Evolutionary conservation across 2,797 vertebrate genomes (phyloP).

Genomic region (Ctenopoma kingsleyae): DNA sequence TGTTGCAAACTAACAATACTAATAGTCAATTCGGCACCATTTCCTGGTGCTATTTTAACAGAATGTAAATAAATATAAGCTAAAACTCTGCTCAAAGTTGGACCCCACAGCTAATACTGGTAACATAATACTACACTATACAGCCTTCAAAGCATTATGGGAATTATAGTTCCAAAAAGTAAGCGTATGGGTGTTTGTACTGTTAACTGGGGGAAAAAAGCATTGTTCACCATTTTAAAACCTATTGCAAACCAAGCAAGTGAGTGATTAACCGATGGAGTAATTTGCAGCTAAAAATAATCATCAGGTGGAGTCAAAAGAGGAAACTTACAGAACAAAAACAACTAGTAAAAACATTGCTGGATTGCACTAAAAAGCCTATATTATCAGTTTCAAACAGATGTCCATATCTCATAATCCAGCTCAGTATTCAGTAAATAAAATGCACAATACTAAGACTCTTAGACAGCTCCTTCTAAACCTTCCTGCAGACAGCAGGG

Average conservation of each 20-base stretch:
- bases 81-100: too few relatives aligned
- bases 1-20: too few relatives aligned
- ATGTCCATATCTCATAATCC: constrained; percentile 2
- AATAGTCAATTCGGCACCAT: too few relatives aligned
- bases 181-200: background rate
- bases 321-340: too few relatives aligned
- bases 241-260: background rate
- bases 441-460: background rate
- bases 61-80: too few relatives aligned
- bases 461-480: constrained; percentile 10
- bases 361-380: background rate
- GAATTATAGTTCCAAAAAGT: background rate
- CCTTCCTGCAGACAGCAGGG: constrained; percentile 10
- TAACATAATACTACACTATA: background rate
- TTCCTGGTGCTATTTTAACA: too few relatives aligned
- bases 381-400: constrained; percentile 12
- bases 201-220: background rate
- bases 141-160: background rate
- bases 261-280: background rate
- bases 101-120: too few relatives aligned
- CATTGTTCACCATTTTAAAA: background rate
- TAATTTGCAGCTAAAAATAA: background rate
- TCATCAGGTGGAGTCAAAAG: too few relatives aligned
- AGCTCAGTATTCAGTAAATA: background rate
- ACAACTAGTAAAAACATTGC: constrained; percentile 5